A percentile compares a stretch with the other conserved stretches of the same genome.
Evolutionary conservation across 2,888 invertebrate genomes (phyloP).

Genomic region (Philereme vetulata): DNA sequence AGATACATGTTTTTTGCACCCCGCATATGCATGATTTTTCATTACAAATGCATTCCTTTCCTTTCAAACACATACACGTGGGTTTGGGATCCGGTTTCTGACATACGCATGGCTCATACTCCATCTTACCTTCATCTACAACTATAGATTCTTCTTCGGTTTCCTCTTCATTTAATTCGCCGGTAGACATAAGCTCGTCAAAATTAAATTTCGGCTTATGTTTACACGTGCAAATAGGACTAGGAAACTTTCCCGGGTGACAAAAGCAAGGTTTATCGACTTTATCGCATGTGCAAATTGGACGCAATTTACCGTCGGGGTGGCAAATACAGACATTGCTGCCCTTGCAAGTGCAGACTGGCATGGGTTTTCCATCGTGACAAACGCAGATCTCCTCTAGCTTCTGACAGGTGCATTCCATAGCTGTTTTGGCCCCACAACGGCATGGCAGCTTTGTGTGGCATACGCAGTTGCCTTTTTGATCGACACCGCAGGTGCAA

Average conservation of each 20-base stretch:
- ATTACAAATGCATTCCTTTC: conserved; percentile 59
- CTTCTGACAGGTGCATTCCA: conserved; percentile 61
- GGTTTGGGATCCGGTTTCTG: conserved; percentile 55
- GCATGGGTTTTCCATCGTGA: conserved; percentile 49
- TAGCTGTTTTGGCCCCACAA: conserved; percentile 61
- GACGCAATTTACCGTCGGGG: conserved; percentile 54
- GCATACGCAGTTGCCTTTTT: conserved; percentile 63
- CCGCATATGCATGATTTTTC: conserved; percentile 60
- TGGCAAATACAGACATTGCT: conserved; percentile 62
- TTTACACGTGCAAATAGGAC: conserved; percentile 63
- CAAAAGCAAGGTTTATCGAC: conserved; percentile 71
- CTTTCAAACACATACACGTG: conserved; percentile 59
- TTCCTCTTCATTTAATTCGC: conserved; percentile 35
- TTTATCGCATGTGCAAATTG: conserved; percentile 60
- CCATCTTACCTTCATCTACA: conserved; percentile 25
- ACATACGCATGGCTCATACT: conserved; percentile 58
- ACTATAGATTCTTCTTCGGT: conserved; percentile 25
- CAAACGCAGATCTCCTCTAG: conserved; percentile 65
- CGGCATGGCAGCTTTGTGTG: conserved; percentile 60
- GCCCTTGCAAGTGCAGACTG: conserved; percentile 59
- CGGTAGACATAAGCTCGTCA: conserved; percentile 32
- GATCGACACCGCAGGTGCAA: conserved; percentile 60
- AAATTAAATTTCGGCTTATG: conserved; percentile 48
- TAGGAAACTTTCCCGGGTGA: conserved; percentile 56
- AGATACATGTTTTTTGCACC: conserved; percentile 57